These are phyloP conservation scores for Phragmatobia fuliginosa DNA, from an alignment of 2,888 invertebrate species.

Conservation along the genomic window DNA sequence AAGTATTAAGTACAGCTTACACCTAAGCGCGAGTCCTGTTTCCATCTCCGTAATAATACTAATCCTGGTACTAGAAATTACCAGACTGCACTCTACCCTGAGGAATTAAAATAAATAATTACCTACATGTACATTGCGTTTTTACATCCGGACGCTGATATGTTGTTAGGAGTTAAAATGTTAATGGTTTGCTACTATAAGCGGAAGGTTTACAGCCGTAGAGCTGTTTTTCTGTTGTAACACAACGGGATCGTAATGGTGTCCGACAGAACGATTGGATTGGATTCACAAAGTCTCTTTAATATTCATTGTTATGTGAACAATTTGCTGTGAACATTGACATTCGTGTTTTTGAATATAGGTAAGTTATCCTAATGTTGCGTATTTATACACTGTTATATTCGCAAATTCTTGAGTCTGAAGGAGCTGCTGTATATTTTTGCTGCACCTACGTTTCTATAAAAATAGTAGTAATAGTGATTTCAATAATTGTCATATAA, in stretches of 20 bases:
- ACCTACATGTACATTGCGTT: constrained; percentile 57
- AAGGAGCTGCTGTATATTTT: not conserved
- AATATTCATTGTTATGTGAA: constrained; percentile 70
- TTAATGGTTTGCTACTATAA: constrained; percentile 79
- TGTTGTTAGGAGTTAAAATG: constrained; percentile 71
- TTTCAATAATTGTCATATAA: not conserved
- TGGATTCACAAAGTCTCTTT: constrained; percentile 54
- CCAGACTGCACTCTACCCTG: constrained; percentile 30
- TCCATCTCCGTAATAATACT: constrained; percentile 50
- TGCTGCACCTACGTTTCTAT: not conserved
- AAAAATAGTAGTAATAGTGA: not conserved
- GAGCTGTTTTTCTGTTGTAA: constrained; percentile 55
- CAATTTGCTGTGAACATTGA: constrained; percentile 51
- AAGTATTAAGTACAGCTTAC: constrained; percentile 41
- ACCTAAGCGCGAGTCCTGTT: constrained; percentile 48
- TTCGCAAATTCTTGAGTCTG: not conserved
- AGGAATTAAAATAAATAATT: constrained; percentile 61
- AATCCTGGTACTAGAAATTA: constrained; percentile 49
- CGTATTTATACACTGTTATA: not conserved
- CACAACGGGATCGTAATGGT: constrained; percentile 60
- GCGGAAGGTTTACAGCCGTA: constrained; percentile 52
- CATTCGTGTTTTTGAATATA: constrained; percentile 31
- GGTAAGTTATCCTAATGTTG: not conserved
- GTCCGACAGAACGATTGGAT: constrained; percentile 69
- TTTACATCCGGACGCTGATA: constrained; percentile 66